These are phyloP conservation scores for Dissostichus mawsoni DNA, from an alignment of 2,113 vertebrate genomes.

Conservation along the genomic window DNA sequence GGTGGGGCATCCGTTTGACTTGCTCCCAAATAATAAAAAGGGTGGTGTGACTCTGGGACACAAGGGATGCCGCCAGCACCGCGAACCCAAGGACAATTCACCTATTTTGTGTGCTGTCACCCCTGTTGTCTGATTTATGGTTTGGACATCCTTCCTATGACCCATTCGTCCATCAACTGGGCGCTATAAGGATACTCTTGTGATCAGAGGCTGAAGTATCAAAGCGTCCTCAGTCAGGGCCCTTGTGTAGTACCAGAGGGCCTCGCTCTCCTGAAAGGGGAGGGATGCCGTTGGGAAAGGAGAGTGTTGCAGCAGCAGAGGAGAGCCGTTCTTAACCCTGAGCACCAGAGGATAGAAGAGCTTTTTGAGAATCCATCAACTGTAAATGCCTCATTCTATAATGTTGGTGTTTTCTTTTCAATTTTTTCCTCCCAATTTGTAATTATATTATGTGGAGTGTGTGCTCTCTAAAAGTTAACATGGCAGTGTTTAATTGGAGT, in stretches of 20 bases:
- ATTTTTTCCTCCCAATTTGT: constrained; percentile 74
- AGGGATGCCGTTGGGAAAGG: constrained; percentile 60
- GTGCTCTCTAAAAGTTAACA: constrained; percentile 86
- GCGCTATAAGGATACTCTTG: constrained; percentile 73
- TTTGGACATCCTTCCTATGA: constrained; percentile 82
- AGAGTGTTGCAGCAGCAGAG: constrained; percentile 66
- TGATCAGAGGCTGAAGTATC: constrained; percentile 83
- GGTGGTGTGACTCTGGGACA: constrained; percentile 77
- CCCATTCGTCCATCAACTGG: constrained; percentile 81
- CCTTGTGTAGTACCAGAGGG: constrained; percentile 78
- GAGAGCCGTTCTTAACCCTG: constrained; percentile 84
- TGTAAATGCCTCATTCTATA: constrained; percentile 76
- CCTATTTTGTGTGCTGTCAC: constrained; percentile 85
- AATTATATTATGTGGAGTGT: constrained; percentile 84
- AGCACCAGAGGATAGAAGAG: constrained; percentile 76
- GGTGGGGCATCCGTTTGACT: constrained; percentile 82
- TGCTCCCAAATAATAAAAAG: constrained; percentile 82
- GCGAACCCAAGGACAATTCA: constrained; percentile 83
- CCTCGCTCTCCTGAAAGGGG: constrained; percentile 74
- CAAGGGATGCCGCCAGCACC: constrained; percentile 75
- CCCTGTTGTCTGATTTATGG: constrained; percentile 85
- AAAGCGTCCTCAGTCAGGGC: constrained; percentile 82
- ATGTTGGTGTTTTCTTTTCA: constrained; percentile 78
- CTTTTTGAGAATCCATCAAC: constrained; percentile 81
- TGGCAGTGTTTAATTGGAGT: constrained; percentile 86